Evolutionary conservation across 2,113 vertebrate genomes (phyloP).

Genomic region (Mormyrus lacerda): DNA sequence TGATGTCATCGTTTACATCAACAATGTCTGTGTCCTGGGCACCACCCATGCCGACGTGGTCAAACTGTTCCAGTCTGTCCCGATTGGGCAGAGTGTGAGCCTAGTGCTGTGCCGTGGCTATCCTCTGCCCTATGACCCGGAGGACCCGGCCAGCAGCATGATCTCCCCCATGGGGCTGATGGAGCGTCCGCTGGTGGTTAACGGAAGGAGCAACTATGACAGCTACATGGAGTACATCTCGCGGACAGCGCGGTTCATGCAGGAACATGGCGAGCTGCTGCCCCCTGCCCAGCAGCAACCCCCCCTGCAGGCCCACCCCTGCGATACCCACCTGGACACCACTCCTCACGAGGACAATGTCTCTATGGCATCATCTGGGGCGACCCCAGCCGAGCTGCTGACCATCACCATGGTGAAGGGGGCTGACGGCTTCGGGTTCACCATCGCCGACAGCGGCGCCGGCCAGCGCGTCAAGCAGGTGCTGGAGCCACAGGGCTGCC

Average conservation of each 20-base stretch:
- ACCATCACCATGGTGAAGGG: constrained; percentile 97
- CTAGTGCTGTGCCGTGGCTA: constrained; percentile 94
- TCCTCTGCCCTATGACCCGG: constrained; percentile 90
- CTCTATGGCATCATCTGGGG: constrained; percentile 92
- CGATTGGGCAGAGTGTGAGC: constrained; percentile 93
- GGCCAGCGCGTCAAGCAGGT: constrained; percentile 97
- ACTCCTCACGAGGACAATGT: constrained; percentile 80
- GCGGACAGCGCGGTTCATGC: constrained; percentile 84
- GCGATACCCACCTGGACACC: constrained; percentile 82
- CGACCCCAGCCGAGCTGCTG: constrained; percentile 88
- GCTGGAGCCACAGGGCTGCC: constrained; percentile 92
- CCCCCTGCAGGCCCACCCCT: constrained; percentile 73
- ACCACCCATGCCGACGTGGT: constrained; percentile 97
- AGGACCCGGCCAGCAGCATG: constrained; percentile 79
- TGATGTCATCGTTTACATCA: constrained; percentile 98
- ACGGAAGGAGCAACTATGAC: constrained; percentile 91
- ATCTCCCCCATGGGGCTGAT: constrained; percentile 88
- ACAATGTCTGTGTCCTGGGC: constrained; percentile 93
- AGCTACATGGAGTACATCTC: constrained; percentile 94
- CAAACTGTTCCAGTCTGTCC: constrained; percentile 96
- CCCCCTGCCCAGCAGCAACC: constrained; percentile 48
- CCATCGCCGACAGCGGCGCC: constrained; percentile 87
- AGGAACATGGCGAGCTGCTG: constrained; percentile 75
- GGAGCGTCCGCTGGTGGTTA: constrained; percentile 85
- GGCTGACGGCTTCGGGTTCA: constrained; percentile 92